These are phyloP conservation scores for Anseranas semipalmata DNA, from an alignment of 2,113 vertebrate species.

Conservation along the genomic window DNA sequence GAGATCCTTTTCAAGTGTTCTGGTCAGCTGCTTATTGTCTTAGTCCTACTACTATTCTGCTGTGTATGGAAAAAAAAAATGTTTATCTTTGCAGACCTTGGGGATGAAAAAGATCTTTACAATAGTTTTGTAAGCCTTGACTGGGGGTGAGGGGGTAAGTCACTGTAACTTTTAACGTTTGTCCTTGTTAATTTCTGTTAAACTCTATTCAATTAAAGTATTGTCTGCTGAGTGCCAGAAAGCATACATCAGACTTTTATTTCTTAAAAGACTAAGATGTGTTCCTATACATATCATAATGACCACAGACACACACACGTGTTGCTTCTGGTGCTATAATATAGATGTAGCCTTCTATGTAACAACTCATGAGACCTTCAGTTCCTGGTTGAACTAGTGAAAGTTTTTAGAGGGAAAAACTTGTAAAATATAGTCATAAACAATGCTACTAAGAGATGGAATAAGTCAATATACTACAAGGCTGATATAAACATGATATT, in stretches of 20 bases:
- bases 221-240: neutral
- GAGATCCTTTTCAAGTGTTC: neutral
- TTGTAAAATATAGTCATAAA: neutral
- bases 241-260: neutral
- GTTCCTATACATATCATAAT: neutral
- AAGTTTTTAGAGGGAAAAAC: neutral
- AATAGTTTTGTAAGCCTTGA: neutral
- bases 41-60: constrained; percentile 8
- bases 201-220: neutral
- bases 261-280: neutral
- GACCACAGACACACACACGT: neutral
- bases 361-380: neutral
- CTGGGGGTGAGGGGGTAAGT: too few relatives aligned
- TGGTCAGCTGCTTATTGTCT: neutral
- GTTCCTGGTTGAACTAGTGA: neutral
- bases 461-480: neutral
- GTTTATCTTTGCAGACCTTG: neutral
- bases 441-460: neutral
- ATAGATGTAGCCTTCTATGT: neutral
- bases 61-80: neutral
- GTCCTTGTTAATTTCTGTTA: neutral
- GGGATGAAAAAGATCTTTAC: neutral
- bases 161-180: neutral
- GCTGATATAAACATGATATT: fast-evolving
- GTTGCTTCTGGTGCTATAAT: neutral